These are phyloP conservation scores for Avahi laniger DNA, from an alignment of 2,797 vertebrate genomes.

Conservation along the genomic window DNA sequence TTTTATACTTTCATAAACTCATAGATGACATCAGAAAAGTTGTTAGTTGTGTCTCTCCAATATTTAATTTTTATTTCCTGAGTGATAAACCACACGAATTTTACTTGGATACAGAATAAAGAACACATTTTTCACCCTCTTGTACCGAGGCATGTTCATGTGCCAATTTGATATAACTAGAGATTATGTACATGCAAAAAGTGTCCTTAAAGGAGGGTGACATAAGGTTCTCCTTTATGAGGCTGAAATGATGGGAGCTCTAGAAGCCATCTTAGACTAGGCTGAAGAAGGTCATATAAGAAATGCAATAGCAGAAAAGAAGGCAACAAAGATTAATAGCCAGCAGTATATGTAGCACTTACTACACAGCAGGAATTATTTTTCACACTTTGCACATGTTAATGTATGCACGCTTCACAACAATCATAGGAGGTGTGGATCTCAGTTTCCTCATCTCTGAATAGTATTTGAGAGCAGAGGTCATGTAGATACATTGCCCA, in stretches of 20 bases:
- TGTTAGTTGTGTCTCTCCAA: neutral
- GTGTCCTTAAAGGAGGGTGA: neutral
- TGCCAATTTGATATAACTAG: neutral
- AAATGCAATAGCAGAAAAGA: neutral
- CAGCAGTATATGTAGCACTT: neutral
- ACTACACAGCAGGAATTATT: neutral
- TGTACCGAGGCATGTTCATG: neutral
- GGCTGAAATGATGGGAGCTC: neutral
- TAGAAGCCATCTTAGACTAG: neutral
- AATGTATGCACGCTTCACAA: neutral
- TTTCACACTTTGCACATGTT: neutral
- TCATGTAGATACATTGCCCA: neutral
- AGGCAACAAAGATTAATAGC: neutral
- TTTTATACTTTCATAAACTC: constrained; percentile 2
- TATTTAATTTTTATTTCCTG: neutral
- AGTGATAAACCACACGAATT: neutral
- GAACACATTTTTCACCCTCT: neutral
- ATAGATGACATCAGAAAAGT: neutral
- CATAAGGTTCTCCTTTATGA: neutral
- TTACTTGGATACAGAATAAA: neutral
- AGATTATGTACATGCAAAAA: neutral
- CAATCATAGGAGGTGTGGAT: neutral
- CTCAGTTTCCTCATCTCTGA: neutral
- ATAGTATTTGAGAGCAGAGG: neutral
- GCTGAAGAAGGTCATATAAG: neutral